Evolutionary conservation across 1,140 invertebrate genomes (phyloP).

Genomic region (Euura lappo): DNA sequence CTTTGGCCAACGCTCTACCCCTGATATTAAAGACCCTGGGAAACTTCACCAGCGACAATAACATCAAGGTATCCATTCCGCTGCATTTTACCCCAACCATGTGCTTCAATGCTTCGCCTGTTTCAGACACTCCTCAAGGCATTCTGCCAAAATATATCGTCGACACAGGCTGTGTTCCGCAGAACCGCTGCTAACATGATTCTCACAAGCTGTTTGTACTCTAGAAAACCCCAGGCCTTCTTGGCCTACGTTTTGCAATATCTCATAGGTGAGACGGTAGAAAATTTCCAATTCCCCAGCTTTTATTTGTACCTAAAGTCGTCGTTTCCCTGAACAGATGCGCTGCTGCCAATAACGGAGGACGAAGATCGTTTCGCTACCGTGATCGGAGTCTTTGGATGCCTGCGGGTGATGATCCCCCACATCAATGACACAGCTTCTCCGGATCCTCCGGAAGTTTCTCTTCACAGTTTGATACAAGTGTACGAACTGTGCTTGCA

Average conservation of each 20-base stretch:
- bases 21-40: constrained; percentile 76
- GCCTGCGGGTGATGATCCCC: constrained; percentile 68
- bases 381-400: constrained; percentile 72
- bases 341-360: constrained; percentile 61
- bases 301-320: not conserved
- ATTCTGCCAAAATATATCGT: constrained; percentile 71
- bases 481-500: constrained; percentile 84
- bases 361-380: constrained; percentile 54
- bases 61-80: constrained; percentile 67
- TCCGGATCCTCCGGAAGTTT: constrained; percentile 34
- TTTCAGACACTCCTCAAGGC: constrained; percentile 68
- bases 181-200: constrained; percentile 71
- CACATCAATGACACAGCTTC: constrained; percentile 47
- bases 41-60: constrained; percentile 75
- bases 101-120: constrained; percentile 9
- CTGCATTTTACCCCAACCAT: constrained; percentile 11
- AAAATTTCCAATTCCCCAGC: not conserved
- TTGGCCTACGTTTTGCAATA: constrained; percentile 65
- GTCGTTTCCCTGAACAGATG: constrained; percentile 58
- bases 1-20: constrained; percentile 69
- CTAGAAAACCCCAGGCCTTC: constrained; percentile 68
- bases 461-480: constrained; percentile 62
- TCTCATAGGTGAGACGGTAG: constrained; percentile 51
- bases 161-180: constrained; percentile 65
- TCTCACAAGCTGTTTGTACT: constrained; percentile 68